Conservation (phyloP, 2,888 invertebrate species). For the Drosophila cognata region DNA sequence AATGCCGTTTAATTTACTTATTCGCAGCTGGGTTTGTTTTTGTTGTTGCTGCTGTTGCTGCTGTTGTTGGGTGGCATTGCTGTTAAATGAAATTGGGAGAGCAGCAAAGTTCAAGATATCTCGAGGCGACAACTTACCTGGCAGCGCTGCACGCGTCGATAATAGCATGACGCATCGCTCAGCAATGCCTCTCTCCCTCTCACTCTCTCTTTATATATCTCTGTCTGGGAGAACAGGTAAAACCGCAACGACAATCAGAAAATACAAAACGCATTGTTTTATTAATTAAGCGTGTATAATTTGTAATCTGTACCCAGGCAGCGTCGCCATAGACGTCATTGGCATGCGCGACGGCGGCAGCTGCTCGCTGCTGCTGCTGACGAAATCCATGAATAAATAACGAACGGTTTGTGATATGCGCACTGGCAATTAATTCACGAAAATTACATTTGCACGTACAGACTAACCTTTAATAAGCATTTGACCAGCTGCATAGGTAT, state of each 20-base stretch:
- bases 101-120: constrained; percentile 14
- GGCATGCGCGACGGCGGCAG: constrained; percentile 33
- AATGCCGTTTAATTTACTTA: neutral
- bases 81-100: constrained; percentile 41
- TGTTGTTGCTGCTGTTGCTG: constrained; percentile 4
- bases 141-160: constrained; percentile 3
- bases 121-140: constrained; percentile 24
- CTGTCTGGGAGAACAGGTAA: constrained; percentile 11
- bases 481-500: neutral
- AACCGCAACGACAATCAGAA: constrained; percentile 28
- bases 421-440: constrained; percentile 4
- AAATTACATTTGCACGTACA: neutral
- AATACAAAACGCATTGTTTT: constrained; percentile 28
- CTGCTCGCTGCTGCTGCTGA: constrained; percentile 17
- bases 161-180: constrained; percentile 49
- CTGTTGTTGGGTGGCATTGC: constrained; percentile 24
- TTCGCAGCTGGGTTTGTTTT: neutral
- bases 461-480: neutral
- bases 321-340: constrained; percentile 37
- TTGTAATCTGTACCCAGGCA: constrained; percentile 56
- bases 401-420: constrained; percentile 37
- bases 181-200: constrained; percentile 20
- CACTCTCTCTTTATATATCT: neutral
- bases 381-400: constrained; percentile 28
- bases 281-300: constrained; percentile 64